Evolutionary conservation across 2,113 vertebrate species (phyloP), one percentile per base, ranked within the genome.

Genomic region (Gymnarchus niloticus): DNA sequence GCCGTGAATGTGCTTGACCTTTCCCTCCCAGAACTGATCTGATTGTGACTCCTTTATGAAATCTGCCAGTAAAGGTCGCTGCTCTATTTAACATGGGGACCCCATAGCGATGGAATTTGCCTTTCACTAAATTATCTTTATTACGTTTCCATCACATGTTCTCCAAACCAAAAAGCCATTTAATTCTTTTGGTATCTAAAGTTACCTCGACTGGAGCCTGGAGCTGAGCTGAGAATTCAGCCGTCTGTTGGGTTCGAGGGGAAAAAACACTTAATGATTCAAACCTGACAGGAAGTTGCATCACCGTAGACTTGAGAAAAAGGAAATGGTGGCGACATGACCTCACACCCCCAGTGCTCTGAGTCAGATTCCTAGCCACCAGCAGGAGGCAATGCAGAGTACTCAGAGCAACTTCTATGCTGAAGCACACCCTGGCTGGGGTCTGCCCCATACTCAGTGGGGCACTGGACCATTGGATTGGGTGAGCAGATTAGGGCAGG

Each of bases 41-140:
- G 96, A 97, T 97, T 97, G 96, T 95, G 95, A 95, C 95, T 94
- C 95, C 96, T 96, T 97, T 98, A 97, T 97, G 96, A 96, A 97
- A 97, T 97, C 96, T 97, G 95, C 95, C 95, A 87, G 95, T 95
- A 97, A 97, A 98, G 96, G 96, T 98, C 96, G 96, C 93, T 89
- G 90, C 93, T 95, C 96, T 96, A 95, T 96, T 96, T 97, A 97
- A 96, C 95, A 95, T 95, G 93, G 96, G 93, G 93, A 94, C 93
- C 95, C 96, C 95, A 95, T 94, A 97, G 96, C 96, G 95, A 97
- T 95, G 96, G 96, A 97, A 97, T 96, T 96, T 96, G 95, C 96
- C 96, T 95, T 93, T 95, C 95, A 96, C 95, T 97, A 97, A 97
- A 98, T 97, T 97, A 96, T 96, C 95, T 96, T 96, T 96, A 97